These are phyloP conservation scores for Oryzias curvinotus DNA, from an alignment of 2,113 vertebrate species.

Conservation along the genomic window DNA sequence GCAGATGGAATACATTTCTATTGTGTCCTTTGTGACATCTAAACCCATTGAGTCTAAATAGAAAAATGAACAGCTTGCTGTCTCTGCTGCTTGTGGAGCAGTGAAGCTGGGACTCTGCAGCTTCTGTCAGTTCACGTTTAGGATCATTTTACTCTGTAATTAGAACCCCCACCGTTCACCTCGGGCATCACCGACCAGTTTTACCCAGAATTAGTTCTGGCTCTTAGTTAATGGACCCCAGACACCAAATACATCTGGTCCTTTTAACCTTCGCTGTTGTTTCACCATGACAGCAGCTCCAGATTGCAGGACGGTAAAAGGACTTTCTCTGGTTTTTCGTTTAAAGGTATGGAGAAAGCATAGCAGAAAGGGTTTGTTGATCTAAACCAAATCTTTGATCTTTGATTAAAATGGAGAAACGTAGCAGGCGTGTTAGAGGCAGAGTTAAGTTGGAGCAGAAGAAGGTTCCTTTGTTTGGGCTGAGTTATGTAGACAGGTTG, in stretches of 20 bases:
- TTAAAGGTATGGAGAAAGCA: too few species aligned
- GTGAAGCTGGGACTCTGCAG: slow-evolving; percentile 11
- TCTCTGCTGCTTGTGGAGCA: slow-evolving; percentile 1
- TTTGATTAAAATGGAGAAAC: too few species aligned
- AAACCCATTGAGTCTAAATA: slow-evolving; percentile 54
- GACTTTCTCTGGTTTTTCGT: too few species aligned
- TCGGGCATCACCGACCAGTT: background rate
- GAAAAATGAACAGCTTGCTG: slow-evolving; percentile 47
- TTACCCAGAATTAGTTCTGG: slow-evolving; percentile 39
- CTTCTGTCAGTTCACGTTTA: slow-evolving; percentile 38
- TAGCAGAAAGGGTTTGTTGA: too few species aligned
- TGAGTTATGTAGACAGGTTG: too few species aligned
- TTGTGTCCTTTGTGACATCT: slow-evolving; percentile 65
- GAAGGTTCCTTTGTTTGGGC: too few species aligned
- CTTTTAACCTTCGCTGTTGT: slow-evolving; percentile 1
- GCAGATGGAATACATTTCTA: slow-evolving; percentile 62
- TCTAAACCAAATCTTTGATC: too few species aligned
- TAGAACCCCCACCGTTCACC: slow-evolving; percentile 9
- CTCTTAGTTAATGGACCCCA: slow-evolving; percentile 13
- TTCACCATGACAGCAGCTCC: background rate
- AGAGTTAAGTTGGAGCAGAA: too few species aligned
- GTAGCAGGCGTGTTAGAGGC: too few species aligned
- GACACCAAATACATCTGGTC: slow-evolving; percentile 30
- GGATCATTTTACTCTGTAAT: slow-evolving; percentile 54
- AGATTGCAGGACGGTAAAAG: background rate